Evolutionary conservation across 2,888 invertebrate genomes (phyloP).

Genomic region (Allolobophora icterica): DNA sequence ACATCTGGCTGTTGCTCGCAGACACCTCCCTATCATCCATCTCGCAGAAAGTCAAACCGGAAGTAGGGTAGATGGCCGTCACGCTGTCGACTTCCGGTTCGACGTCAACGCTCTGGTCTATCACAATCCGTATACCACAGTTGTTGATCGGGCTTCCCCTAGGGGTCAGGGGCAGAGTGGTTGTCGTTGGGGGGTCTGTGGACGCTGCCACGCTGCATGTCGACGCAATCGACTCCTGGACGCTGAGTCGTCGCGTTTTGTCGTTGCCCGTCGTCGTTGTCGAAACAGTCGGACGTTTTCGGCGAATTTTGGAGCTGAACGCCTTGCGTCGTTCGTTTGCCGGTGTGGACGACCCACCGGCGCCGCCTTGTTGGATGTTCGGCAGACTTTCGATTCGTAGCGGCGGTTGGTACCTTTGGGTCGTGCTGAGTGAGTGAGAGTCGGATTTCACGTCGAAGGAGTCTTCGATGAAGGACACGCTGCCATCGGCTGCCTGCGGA

Average conservation of each 20-base stretch:
- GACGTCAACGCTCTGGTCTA: conserved; percentile 23
- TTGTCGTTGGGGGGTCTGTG: conserved; percentile 15
- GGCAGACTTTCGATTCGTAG: conserved; percentile 32
- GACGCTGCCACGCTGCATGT: no score
- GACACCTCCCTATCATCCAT: neutral
- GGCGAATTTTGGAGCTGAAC: conserved; percentile 29
- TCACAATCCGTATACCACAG: conserved; percentile 31
- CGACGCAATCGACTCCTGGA: conserved; percentile 25
- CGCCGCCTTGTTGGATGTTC: conserved; percentile 26
- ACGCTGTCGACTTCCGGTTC: neutral
- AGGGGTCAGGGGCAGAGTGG: neutral
- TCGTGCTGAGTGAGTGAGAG: conserved; percentile 18
- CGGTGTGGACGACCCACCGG: neutral
- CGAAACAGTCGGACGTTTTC: neutral
- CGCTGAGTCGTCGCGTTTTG: neutral
- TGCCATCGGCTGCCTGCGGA: neutral
- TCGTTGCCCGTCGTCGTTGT: neutral
- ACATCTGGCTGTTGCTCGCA: conserved; percentile 34
- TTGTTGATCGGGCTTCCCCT: conserved; percentile 28
- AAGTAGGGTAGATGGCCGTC: neutral
- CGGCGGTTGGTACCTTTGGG: neutral
- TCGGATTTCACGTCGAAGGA: neutral
- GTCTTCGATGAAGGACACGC: conserved; percentile 9
- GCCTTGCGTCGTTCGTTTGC: conserved; percentile 23
- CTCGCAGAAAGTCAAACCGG: conserved; percentile 9